Conservation (phyloP, 1,140 invertebrate genomes). For the Streblospio benedicti region DNA sequence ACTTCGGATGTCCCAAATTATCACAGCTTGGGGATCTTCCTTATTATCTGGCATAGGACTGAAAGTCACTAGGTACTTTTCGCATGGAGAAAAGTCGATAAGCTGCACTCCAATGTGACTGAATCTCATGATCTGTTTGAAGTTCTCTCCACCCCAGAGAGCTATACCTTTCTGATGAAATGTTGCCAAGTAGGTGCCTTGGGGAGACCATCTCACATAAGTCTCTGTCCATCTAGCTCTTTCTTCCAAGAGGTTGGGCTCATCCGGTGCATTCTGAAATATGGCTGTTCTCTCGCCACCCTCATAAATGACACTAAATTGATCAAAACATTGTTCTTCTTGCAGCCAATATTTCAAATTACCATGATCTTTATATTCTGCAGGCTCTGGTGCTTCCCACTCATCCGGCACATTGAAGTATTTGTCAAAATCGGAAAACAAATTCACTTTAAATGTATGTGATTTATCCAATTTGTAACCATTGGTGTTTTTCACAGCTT, state of each 20-base stretch:
- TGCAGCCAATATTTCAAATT: conserved; percentile 85
- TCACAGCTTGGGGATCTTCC: conserved; percentile 48
- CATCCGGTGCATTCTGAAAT: conserved; percentile 57
- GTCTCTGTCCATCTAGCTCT: conserved; percentile 87
- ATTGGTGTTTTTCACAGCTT: conserved; percentile 78
- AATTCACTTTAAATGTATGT: conserved; percentile 89
- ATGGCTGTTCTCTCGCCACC: conserved; percentile 72
- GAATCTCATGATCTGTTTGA: conserved; percentile 84
- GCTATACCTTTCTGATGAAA: conserved; percentile 92
- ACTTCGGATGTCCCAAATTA: conserved; percentile 78
- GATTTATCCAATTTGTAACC: conserved; percentile 93
- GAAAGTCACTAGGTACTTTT: conserved; percentile 92
- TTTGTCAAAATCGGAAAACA: conserved; percentile 91
- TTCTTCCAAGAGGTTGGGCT: conserved; percentile 73
- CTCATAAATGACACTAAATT: conserved; percentile 82
- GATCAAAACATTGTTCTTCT: conserved; percentile 87
- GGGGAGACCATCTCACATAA: conserved; percentile 88
- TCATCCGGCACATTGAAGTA: conserved; percentile 84
- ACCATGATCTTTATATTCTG: conserved; percentile 71
- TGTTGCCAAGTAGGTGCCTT: conserved; percentile 91
- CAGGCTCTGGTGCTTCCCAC: conserved; percentile 79
- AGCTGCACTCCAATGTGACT: conserved; percentile 83
- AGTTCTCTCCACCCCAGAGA: conserved; percentile 91
- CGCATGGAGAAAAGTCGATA: conserved; percentile 95
- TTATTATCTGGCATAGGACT: conserved; percentile 62